phyloP scores from a whole-genome alignment of 2,888 invertebrate species.

The Tetramorium bicarinatum region DNA sequence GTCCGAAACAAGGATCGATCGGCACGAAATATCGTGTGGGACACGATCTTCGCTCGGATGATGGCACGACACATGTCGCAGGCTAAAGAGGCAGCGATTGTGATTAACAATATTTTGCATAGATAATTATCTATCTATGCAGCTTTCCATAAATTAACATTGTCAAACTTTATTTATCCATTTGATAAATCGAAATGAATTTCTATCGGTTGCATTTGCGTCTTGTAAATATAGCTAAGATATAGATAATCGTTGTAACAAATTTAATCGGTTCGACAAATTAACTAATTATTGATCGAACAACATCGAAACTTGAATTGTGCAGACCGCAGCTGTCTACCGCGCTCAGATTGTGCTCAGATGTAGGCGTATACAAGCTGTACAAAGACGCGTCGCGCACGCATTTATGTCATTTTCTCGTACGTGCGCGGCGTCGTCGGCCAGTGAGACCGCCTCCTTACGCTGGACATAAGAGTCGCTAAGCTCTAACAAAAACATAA shows the following conservation, averaged over 20 bases:
- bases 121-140: not conserved
- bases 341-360: not conserved
- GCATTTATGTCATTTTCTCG: not conserved
- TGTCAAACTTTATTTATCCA: not conserved
- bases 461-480: conserved; percentile 67
- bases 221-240: not conserved
- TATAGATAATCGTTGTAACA: not conserved
- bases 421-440: conserved; percentile 51
- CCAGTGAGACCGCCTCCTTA: conserved; percentile 55
- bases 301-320: conserved; percentile 5
- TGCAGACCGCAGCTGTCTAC: not conserved
- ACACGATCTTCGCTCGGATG: conserved; percentile 44
- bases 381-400: not conserved
- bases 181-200: not conserved
- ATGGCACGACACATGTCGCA: conserved; percentile 58
- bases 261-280: conserved; percentile 26
- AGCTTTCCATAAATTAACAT: conserved; percentile 7
- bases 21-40: conserved; percentile 44
- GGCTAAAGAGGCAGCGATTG: conserved; percentile 63
- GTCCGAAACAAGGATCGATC: conserved; percentile 50
- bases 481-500: conserved; percentile 69
- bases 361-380: conserved; percentile 11
- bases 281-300: conserved; percentile 20
- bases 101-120: conserved; percentile 24
- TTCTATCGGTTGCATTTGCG: not conserved